Evolutionary conservation across 2,113 vertebrate genomes (phyloP).

Genomic region (Callospermophilus lateralis): DNA sequence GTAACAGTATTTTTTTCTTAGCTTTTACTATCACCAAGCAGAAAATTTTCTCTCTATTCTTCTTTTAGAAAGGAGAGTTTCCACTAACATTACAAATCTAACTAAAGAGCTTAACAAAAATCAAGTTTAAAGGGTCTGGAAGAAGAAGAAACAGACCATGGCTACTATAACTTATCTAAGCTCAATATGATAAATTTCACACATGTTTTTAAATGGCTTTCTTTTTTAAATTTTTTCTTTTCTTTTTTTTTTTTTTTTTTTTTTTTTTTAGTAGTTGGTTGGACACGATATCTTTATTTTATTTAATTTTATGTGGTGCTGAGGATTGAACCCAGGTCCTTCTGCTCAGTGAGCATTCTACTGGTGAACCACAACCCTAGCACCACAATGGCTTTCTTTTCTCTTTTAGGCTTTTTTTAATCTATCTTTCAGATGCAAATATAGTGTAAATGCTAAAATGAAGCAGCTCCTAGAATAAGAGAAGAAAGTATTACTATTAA

Average conservation of each 20-base stretch:
- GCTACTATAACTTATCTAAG: background rate
- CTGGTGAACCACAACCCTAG: too few species aligned
- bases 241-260: too few species aligned
- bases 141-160: background rate
- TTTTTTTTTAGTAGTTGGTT: too few species aligned
- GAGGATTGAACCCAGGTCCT: too few species aligned
- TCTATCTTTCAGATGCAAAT: background rate
- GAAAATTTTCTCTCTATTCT: background rate
- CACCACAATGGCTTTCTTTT: background rate
- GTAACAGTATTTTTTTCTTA: background rate
- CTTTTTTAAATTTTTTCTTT: too few species aligned
- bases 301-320: too few species aligned
- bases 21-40: background rate
- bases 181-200: background rate
- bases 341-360: too few species aligned
- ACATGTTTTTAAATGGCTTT: background rate
- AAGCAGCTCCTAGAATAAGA: background rate
- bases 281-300: too few species aligned
- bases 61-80: background rate
- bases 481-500: background rate
- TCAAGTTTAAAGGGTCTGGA: background rate
- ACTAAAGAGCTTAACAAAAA: background rate
- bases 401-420: background rate
- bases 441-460: background rate
- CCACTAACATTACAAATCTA: background rate